Base-by-base conservation (phyloP, 2,888 invertebrate species). In the Drosophila sordidula region DNA sequence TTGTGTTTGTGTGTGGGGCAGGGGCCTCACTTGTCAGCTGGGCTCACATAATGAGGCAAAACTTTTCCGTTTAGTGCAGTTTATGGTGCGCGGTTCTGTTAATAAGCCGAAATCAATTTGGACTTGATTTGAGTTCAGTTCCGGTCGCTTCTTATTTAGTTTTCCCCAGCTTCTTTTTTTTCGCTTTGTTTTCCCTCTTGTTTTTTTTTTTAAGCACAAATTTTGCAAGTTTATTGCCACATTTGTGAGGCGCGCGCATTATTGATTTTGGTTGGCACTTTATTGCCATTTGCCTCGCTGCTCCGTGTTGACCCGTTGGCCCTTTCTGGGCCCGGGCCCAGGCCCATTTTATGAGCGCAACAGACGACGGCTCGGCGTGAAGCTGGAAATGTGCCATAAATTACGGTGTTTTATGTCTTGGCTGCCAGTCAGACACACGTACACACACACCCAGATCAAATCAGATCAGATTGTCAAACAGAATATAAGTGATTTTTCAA, bases 311-410 rank as follows among this genome's bases (percentile, higher is more conserved):
- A 67, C 55, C 55, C 69, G 55, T 70, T 75, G 59, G 58, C 38
- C 38, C 46, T 44, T 64, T 52, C 57, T 47, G 56, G 29, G 18
- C 41, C 9, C 36, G 39, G 29, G 41, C 32, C 41, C 29, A 11
- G 41, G 38, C 51, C 62, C 25, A 9, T 81, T 81, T 81, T 81
- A 81, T 78, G 86, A 58, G 67, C 82, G 78, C 65, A 81, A 70
- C 81, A 81, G 81, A 79, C 85, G 63, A 57, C 59, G 78, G 58
- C 65, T 36, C 50, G 66, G 50, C 70, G 52, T 63, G 66, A 50
- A 71, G 86, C 66, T 85, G 80, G 78, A 78, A 82, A 80, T 82
- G 80, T 86, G 82, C 80, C 83, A 82, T 82, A 82, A 82, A 82
- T 86, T 82, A 83, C 80, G 58, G 70, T 82, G 75, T 78, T 82